Conservation (phyloP, 2,888 invertebrate species). For the Drosophila paranaensis region DNA sequence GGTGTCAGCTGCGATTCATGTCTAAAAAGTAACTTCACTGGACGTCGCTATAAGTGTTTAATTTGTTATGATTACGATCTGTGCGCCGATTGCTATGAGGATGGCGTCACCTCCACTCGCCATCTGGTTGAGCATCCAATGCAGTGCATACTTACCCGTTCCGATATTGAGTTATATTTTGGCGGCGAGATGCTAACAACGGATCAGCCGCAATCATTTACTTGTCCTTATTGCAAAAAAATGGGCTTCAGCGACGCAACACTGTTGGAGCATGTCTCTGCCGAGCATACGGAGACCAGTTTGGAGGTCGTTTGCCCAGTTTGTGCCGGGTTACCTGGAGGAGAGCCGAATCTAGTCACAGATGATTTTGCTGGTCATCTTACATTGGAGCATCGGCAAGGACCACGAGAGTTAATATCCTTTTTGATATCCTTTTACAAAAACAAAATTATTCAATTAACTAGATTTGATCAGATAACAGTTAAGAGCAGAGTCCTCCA, state of each 20-base stretch:
- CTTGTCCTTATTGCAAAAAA: conserved; percentile 98
- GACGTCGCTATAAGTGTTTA: conserved; percentile 99
- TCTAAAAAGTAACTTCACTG: conserved; percentile 98
- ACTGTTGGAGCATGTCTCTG: conserved; percentile 95
- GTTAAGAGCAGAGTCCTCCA: too few relatives aligned
- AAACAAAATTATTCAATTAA: neutral
- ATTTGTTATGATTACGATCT: conserved; percentile 99
- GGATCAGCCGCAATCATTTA: conserved; percentile 97
- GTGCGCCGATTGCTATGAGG: conserved; percentile 98
- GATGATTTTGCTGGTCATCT: conserved; percentile 99
- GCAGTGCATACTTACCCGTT: conserved; percentile 98
- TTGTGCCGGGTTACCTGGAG: conserved; percentile 98
- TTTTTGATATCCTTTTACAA: conserved; percentile 91
- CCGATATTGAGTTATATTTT: conserved; percentile 98
- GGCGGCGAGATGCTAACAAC: conserved; percentile 96
- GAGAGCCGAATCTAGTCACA: conserved; percentile 98
- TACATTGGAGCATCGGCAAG: conserved; percentile 95
- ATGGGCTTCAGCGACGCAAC: conserved; percentile 98
- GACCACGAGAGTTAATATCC: conserved; percentile 95
- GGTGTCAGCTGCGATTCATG: conserved; percentile 99
- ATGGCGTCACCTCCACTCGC: conserved; percentile 94
- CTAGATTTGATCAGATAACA: too few relatives aligned
- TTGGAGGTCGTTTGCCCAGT: conserved; percentile 99
- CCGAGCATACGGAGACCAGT: conserved; percentile 96
- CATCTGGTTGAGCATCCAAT: conserved; percentile 99